These are phyloP conservation scores for Ypsolopha scabrella DNA, from an alignment of 2,888 invertebrate species.

Conservation along the genomic window DNA sequence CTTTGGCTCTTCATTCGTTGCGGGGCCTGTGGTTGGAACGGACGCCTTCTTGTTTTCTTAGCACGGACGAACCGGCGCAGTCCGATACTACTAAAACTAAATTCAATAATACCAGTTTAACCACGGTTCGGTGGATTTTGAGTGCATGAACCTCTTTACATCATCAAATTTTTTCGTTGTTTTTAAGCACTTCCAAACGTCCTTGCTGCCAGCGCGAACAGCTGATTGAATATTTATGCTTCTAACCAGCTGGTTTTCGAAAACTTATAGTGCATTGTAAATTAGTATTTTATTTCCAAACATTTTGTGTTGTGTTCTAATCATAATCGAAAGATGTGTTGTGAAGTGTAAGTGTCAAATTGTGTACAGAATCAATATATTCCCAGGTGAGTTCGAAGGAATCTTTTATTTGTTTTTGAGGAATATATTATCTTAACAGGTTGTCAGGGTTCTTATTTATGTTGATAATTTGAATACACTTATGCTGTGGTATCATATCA, in stretches of 20 bases:
- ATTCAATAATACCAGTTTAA: conserved; percentile 39
- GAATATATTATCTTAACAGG: not conserved
- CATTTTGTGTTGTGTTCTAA: not conserved
- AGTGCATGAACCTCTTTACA: conserved; percentile 45
- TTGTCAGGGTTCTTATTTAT: not conserved
- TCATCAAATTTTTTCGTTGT: conserved; percentile 26
- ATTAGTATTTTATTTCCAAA: not conserved
- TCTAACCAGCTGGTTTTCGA: not conserved
- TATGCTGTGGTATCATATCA: conserved; percentile 1
- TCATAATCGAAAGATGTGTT: not conserved
- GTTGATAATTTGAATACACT: not conserved
- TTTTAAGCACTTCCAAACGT: conserved; percentile 30
- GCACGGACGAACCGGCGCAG: conserved; percentile 10
- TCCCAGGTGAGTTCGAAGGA: not conserved
- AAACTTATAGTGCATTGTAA: not conserved
- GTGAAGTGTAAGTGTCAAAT: not conserved
- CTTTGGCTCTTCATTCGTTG: conserved; percentile 61
- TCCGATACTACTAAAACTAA: conserved; percentile 21
- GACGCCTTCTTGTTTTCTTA: conserved; percentile 23
- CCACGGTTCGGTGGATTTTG: conserved; percentile 39
- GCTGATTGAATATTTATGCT: conserved; percentile 35
- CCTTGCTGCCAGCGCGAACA: conserved; percentile 44
- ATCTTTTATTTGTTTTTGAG: not conserved
- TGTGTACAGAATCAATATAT: not conserved
- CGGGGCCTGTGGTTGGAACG: conserved; percentile 49